phyloP scores from a whole-genome alignment of 2,888 invertebrate genomes.

The Tetheella fluctuosa region DNA sequence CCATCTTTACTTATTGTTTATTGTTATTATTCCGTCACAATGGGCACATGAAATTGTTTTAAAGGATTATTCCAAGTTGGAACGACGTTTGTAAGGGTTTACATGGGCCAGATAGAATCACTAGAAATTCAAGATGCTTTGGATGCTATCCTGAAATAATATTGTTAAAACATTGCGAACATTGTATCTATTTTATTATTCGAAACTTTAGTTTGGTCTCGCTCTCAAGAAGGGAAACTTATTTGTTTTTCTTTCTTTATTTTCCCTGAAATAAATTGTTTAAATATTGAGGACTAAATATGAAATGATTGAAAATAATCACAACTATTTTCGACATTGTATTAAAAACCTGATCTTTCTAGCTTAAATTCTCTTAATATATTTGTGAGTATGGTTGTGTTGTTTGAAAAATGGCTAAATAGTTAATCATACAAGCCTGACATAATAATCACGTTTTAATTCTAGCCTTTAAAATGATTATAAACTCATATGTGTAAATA shows the following conservation, averaged over 20 bases:
- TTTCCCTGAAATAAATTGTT: too few species aligned
- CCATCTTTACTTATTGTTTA: constrained; percentile 55
- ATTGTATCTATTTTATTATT: background rate
- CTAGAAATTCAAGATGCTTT: constrained; percentile 12
- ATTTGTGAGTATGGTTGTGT: background rate
- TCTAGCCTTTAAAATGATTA: constrained; percentile 3
- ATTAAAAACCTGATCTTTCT: too few species aligned
- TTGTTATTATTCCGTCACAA: constrained; percentile 55
- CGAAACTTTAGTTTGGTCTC: background rate
- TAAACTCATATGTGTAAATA: constrained; percentile 9
- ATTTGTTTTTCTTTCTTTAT: too few species aligned
- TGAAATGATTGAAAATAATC: too few species aligned
- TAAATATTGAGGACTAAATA: too few species aligned
- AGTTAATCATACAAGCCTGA: background rate
- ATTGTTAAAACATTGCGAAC: constrained; percentile 9
- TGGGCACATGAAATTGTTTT: constrained; percentile 47
- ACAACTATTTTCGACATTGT: too few species aligned
- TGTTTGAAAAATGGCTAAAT: background rate
- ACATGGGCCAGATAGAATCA: constrained; percentile 37
- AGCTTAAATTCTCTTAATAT: too few species aligned
- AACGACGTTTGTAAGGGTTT: constrained; percentile 36
- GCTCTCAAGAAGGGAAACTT: background rate
- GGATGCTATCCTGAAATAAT: constrained; percentile 14
- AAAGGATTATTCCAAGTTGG: constrained; percentile 35
- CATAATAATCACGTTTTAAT: constrained; percentile 8